A percentile compares a stretch with the other conserved stretches of the same genome.
These are phyloP conservation scores for Drymodes brunneopygia DNA, from an alignment of 2,113 vertebrate species.

Conservation along the genomic window DNA sequence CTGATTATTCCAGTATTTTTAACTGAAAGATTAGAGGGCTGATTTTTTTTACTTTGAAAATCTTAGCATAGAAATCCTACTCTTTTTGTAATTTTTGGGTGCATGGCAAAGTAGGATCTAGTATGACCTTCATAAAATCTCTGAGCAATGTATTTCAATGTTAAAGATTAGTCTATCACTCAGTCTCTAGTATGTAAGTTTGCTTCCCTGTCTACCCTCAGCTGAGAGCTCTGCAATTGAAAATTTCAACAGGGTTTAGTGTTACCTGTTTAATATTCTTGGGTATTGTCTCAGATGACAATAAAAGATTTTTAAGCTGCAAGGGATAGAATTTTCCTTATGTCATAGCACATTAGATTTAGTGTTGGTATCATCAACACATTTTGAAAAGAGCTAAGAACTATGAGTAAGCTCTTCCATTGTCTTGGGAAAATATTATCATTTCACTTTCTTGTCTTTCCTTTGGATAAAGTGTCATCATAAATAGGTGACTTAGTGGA, in stretches of 20 bases:
- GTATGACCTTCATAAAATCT: background rate
- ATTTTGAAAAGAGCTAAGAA: constrained; percentile 9
- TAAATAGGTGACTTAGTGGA: background rate
- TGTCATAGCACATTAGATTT: background rate
- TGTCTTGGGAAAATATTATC: background rate
- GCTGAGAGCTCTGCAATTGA: background rate
- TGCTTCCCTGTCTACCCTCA: background rate
- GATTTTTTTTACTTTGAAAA: background rate
- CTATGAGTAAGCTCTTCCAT: background rate
- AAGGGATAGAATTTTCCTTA: background rate
- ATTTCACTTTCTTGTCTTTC: background rate
- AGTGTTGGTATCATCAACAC: background rate
- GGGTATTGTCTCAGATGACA: background rate
- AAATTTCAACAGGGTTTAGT: background rate
- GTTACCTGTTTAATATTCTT: constrained; percentile 29
- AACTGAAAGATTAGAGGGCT: background rate
- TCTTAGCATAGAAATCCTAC: background rate
- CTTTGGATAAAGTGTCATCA: background rate
- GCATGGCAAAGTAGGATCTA: background rate
- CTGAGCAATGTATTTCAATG: background rate
- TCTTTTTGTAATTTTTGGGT: background rate
- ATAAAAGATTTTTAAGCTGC: constrained; percentile 12
- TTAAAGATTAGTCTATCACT: background rate
- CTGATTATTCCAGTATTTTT: background rate
- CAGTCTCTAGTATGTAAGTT: background rate